These are phyloP conservation scores for Plectropomus leopardus DNA, from an alignment of 2,113 vertebrate species.

Conservation along the genomic window DNA sequence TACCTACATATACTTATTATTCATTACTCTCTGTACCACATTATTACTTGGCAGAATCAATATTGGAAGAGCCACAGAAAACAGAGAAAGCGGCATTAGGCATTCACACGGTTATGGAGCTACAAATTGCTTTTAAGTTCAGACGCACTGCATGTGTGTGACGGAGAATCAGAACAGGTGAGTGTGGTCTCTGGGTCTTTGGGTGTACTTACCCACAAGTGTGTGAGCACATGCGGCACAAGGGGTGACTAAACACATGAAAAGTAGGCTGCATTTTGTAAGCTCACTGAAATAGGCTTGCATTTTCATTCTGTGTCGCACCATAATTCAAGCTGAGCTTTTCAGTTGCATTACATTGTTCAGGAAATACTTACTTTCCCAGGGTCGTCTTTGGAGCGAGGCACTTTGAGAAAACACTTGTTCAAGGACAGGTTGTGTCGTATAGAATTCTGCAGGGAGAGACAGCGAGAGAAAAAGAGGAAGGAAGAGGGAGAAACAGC, in stretches of 20 bases:
- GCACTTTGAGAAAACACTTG: conserved; percentile 89
- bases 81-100: conserved; percentile 67
- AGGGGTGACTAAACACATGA: conserved; percentile 37
- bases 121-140: conserved; percentile 76
- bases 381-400: conserved; percentile 88
- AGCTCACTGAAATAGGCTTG: conserved; percentile 39
- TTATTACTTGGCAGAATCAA: conserved; percentile 81
- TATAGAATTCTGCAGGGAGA: conserved; percentile 83
- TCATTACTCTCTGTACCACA: conserved; percentile 78
- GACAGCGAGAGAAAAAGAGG: conserved; percentile 22
- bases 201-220: conserved; percentile 32
- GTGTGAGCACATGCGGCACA: conserved; percentile 20
- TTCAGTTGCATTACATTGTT: conserved; percentile 49
- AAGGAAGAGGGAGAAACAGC: background rate
- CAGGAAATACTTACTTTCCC: conserved; percentile 86
- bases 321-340: conserved; percentile 43
- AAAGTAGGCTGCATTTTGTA: conserved; percentile 28
- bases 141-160: conserved; percentile 21
- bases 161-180: conserved; percentile 32
- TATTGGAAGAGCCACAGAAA: conserved; percentile 67
- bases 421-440: conserved; percentile 87
- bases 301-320: conserved; percentile 25
- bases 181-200: conserved; percentile 8
- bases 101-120: conserved; percentile 70
- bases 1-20: conserved; percentile 80